phyloP scores from a whole-genome alignment of 2,888 invertebrate genomes.

The Tetragonisca angustula region DNA sequence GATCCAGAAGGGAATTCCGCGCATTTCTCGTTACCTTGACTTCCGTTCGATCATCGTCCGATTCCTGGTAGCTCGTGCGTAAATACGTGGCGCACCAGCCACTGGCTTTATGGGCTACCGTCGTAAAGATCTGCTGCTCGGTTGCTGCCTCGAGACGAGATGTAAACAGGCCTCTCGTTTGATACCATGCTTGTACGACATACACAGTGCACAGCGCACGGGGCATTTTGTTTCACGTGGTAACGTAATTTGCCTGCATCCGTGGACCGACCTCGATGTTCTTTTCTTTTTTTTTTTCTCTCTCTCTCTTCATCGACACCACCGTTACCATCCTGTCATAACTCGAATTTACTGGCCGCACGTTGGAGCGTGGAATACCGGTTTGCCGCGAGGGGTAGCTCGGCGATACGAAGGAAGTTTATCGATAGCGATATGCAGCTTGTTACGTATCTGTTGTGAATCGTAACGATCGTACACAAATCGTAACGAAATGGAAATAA shows the following conservation, averaged over 20 bases:
- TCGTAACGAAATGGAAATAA: neutral
- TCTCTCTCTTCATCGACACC: conserved; percentile 5
- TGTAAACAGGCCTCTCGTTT: conserved; percentile 63
- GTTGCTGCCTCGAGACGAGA: conserved; percentile 56
- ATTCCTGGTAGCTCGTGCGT: conserved; percentile 25
- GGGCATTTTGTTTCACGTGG: conserved; percentile 52
- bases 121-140: conserved; percentile 63
- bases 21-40: conserved; percentile 40
- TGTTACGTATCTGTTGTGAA: neutral
- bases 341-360: conserved; percentile 4
- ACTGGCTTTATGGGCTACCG: conserved; percentile 52
- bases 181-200: conserved; percentile 61
- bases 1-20: conserved; percentile 2
- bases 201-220: conserved; percentile 1
- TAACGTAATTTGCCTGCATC: conserved; percentile 52
- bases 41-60: conserved; percentile 57
- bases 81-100: conserved; percentile 39
- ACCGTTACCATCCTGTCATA: conserved; percentile 1
- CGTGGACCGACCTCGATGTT: conserved; percentile 21
- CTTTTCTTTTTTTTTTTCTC: no score
- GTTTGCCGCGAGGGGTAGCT: neutral
- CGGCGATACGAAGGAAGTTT: neutral
- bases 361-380: neutral
- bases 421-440: no score
- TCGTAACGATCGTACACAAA: neutral